Base-by-base conservation (phyloP, 1,140 invertebrate genomes). In the Muscidifurax raptorellus region DNA sequence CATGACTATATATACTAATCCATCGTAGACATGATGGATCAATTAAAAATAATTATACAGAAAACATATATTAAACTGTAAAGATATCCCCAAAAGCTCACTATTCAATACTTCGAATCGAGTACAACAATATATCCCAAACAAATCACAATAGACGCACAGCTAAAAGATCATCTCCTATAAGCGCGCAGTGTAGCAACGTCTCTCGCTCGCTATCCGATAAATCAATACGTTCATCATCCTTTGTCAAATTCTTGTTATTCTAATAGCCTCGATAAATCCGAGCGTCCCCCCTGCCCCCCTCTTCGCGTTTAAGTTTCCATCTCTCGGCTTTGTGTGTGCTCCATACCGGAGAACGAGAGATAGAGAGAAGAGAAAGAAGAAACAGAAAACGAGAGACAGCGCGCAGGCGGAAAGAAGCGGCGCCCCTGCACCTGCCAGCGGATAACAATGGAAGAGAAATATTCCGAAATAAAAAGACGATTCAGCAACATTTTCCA, bases 381-480 rank as follows among this genome's bases (percentile, higher is more conserved):
- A 69, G 79, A 64, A 52, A 44, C 44, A 83, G n/a, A 80, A 27
- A 32, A 32, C 25, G 30, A 59, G 76, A 74, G 47, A 74, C 10
- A 36, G 47, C 22, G 47, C 22, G 25, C 2, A n/a, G 47, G 27
- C 25, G 66, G 44, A 76, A 82, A 82, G 67, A 80, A 84, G 15
- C 76, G 44, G 74, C 25, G 28, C 71, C 71, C 22, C 59, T 80
- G 69, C 81, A 86, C 81, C 59, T 83, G 77, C 71, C 69, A 83
- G 12, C 2, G 44, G 80, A 64, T 83, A 83, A 86, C 85, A 83
- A 86, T 80, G 44, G 82, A n/a, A 72, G 71, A 82, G 80, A 75
- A 80, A 83, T 83, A 86, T 86, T 83, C 67, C 66, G 22, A 83
- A 83, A 86, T 86, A 83, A 80, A 84, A 86, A 86, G 82, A 84